A percentile compares a stretch with the other conserved stretches of the same genome.
Conservation (phyloP, 2,113 vertebrate species). For the Pelecanoides urinatrix region DNA sequence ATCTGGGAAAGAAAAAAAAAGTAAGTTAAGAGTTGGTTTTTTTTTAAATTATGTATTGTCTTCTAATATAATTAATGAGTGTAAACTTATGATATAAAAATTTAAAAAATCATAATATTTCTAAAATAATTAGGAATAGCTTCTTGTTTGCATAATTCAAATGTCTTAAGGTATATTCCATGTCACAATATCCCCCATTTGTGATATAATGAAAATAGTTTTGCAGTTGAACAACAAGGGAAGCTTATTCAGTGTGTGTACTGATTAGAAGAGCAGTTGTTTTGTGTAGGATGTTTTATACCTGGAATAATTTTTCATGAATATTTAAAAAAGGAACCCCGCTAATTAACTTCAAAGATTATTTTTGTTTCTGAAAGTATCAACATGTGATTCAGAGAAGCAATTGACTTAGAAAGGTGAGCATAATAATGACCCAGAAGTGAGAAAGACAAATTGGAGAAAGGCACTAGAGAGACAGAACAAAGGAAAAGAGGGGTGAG, state of each 20-base stretch:
- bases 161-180: not conserved
- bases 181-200: not conserved
- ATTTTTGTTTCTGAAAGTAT: not conserved
- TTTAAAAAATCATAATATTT: not conserved
- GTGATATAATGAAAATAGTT: not conserved
- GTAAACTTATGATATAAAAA: not conserved
- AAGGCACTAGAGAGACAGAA: not conserved
- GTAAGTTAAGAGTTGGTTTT: not conserved
- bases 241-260: rapidly evolving
- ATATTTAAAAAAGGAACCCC: not conserved
- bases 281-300: not conserved
- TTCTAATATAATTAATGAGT: not conserved
- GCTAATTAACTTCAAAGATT: not conserved
- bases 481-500: not conserved
- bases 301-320: not conserved
- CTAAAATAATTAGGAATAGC: not conserved
- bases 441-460: not conserved
- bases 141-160: not conserved
- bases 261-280: not conserved
- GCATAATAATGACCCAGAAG: not conserved
- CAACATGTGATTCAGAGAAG: not conserved
- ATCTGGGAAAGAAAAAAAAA: not conserved
- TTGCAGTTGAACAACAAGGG: not conserved
- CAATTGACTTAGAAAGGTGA: not conserved
- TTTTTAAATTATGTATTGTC: too few species aligned